phyloP scores from a whole-genome alignment of 1,140 invertebrate species.

The Aporrectodea caliginosa region DNA sequence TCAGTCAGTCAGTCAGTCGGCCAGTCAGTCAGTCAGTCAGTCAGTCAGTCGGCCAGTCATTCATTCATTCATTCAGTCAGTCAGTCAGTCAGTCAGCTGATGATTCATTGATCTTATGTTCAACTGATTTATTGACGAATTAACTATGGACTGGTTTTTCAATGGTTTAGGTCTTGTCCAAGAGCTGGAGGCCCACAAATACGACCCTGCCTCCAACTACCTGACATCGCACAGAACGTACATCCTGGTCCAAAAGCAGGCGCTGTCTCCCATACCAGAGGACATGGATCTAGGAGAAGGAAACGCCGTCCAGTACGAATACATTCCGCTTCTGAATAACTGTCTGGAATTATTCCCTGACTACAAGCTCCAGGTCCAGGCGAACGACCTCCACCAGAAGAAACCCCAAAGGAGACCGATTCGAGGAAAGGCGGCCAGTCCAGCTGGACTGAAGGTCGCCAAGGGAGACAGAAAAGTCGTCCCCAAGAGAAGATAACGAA shows the following conservation, averaged over 20 bases:
- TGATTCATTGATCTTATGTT: too few relatives aligned
- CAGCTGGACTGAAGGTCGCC: constrained; percentile 37
- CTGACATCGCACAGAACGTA: constrained; percentile 43
- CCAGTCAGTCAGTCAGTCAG: too few relatives aligned
- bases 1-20: too few relatives aligned
- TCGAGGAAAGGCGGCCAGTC: constrained; percentile 45
- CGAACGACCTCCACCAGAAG: constrained; percentile 39
- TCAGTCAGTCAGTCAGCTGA: too few relatives aligned
- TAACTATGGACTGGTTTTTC: too few relatives aligned
- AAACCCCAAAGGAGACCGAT: constrained; percentile 28
- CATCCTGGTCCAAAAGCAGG: constrained; percentile 46
- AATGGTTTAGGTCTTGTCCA: constrained; percentile 43
- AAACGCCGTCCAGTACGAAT: constrained; percentile 35
- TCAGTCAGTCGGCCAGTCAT: too few relatives aligned
- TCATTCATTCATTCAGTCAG: too few relatives aligned
- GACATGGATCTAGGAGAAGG: not conserved
- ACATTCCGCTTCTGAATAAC: constrained; percentile 43
- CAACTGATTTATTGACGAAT: too few relatives aligned
- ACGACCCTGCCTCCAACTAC: constrained; percentile 45
- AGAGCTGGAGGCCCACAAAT: constrained; percentile 44
- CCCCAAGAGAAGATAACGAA: not conserved
- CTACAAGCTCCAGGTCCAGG: constrained; percentile 44
- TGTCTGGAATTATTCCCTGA: constrained; percentile 45
- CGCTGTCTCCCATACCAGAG: constrained; percentile 31
- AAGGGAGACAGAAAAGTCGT: not conserved